phyloP scores from a whole-genome alignment of 2,888 invertebrate species.

The Plebejus melissa region DNA sequence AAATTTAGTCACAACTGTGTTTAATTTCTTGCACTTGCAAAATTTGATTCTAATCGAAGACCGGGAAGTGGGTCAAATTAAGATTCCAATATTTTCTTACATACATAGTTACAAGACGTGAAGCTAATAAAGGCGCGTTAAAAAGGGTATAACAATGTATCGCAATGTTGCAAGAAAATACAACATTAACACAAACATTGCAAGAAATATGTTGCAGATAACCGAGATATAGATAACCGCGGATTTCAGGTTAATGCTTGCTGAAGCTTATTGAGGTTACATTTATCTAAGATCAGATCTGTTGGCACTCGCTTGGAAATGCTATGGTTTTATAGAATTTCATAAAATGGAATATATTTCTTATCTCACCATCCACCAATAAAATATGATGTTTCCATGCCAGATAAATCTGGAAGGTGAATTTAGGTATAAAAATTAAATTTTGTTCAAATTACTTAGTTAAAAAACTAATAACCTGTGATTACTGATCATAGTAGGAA shows the following conservation, averaged over 20 bases:
- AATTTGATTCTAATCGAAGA: too few relatives aligned
- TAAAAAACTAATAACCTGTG: too few relatives aligned
- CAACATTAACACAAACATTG: not conserved
- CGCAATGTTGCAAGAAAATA: not conserved
- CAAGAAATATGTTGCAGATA: not conserved
- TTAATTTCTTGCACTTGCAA: not conserved
- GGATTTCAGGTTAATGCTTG: constrained; percentile 5
- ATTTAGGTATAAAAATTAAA: not conserved
- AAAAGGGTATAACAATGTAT: too few relatives aligned
- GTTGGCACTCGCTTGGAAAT: constrained; percentile 9
- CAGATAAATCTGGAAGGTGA: not conserved
- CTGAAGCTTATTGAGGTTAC: constrained; percentile 14
- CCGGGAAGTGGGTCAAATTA: too few relatives aligned
- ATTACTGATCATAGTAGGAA: too few relatives aligned
- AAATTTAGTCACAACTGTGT: not conserved
- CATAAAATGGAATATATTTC: constrained; percentile 3
- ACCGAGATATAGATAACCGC: constrained; percentile 6
- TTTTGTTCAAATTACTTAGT: too few relatives aligned
- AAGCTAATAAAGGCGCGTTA: too few relatives aligned
- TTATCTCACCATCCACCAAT: not conserved
- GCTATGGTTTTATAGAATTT: constrained; percentile 12
- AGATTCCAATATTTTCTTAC: too few relatives aligned
- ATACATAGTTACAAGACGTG: too few relatives aligned
- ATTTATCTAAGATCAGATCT: constrained; percentile 15
- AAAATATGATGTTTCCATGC: not conserved